Conservation (phyloP, 2,113 vertebrate species). For the Mionectes macconnelli region DNA sequence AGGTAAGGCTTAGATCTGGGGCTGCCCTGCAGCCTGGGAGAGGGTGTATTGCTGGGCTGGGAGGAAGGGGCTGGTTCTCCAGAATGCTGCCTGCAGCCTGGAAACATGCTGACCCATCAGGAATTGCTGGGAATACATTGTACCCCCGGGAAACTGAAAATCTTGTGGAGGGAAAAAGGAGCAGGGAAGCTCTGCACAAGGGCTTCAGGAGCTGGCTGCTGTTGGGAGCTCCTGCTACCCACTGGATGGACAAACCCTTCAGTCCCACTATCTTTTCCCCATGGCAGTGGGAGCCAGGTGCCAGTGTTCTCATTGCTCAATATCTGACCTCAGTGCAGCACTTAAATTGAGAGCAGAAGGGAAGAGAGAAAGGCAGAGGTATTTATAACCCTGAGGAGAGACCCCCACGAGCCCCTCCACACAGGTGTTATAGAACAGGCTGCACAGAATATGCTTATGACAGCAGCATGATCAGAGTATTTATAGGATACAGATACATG, state of each 20-base stretch:
- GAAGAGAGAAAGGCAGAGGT: neutral
- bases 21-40: neutral
- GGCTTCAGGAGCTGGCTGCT: neutral
- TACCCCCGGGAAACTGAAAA: neutral
- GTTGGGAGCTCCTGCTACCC: neutral
- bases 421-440: neutral
- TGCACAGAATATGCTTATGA: neutral
- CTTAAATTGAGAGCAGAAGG: neutral
- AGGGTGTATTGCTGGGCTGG: neutral
- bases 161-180: neutral
- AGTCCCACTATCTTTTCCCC: neutral
- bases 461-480: neutral
- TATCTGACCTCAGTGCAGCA: neutral
- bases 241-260: neutral
- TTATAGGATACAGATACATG: neutral
- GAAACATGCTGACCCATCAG: rapidly evolving
- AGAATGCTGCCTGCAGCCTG: neutral
- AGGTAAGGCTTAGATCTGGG: neutral
- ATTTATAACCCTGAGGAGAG: neutral
- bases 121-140: neutral
- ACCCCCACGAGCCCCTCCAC: neutral
- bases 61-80: neutral
- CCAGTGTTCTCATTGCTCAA: neutral
- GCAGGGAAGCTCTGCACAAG: neutral
- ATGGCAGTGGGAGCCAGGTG: neutral